phyloP scores from a whole-genome alignment of 2,888 invertebrate species.

The Ornithoptera priamus region DNA sequence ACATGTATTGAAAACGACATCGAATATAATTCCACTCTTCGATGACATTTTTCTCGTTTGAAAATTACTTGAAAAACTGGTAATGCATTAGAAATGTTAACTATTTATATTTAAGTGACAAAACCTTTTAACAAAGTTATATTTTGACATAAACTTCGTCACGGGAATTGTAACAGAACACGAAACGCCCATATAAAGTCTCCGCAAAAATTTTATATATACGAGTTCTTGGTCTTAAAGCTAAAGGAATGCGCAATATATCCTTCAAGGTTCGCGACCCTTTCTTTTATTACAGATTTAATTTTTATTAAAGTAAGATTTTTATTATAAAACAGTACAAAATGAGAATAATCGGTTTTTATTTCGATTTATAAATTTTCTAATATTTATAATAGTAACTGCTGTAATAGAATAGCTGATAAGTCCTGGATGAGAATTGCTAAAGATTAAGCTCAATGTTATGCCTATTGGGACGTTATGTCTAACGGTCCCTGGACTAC shows the following conservation, averaged over 20 bases:
- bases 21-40: no score
- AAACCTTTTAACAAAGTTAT: constrained; percentile 11
- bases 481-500: no score
- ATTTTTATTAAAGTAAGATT: not conserved
- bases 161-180: constrained; percentile 2
- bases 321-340: not conserved
- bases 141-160: not conserved
- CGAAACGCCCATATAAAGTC: constrained; percentile 3
- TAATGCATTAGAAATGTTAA: not conserved
- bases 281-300: not conserved
- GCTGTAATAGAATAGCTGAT: no score
- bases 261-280: constrained; percentile 4
- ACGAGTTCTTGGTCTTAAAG: constrained; percentile 1
- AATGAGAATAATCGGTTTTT: not conserved
- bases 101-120: not conserved
- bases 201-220: not conserved
- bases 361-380: not conserved
- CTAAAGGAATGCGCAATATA: constrained; percentile 4
- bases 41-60: no score
- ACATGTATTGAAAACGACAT: no score
- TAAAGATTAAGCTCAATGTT: no score
- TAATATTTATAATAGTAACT: not conserved
- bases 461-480: no score
- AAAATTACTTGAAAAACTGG: not conserved
- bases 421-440: no score